Evolutionary conservation across 1,140 invertebrate genomes (phyloP), one percentile per base, ranked within the genome.

Genomic region (Stegodyphus dumicola): DNA sequence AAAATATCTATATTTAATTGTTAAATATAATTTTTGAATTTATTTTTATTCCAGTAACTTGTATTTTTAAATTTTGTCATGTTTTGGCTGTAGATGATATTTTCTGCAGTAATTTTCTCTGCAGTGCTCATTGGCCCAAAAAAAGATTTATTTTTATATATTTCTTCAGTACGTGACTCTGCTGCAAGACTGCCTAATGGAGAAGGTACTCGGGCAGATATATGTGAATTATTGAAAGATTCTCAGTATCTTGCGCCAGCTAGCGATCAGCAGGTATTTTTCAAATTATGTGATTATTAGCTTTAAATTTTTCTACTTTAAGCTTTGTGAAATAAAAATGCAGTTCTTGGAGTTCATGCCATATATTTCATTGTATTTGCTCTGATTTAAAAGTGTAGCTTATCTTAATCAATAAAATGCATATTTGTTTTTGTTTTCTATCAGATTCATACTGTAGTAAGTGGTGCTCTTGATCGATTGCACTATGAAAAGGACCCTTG

Each of bases 401-500:
- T n/a, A 13, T 15, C 56, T 11, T 48, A 69, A 6, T 13, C 33
- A 18, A 18, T 6, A 13, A 10, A 69, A 17, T 69, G n/a, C 33
- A 33, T 33, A n/a, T 60, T 65, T 77, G 33, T 77, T 11, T 77
- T 49, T 48, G 33, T 77, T 66, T 6, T 53, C 15, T 13, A 51
- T 80, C 87, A 91, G 91, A 90, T 96, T 5, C 95, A 96, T 90
- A 95, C 94, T 7, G 95, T 96, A 1, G 96, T 98, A 0, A 96
- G 95, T 89, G 96, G 96, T 5, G 96, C 96, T 7, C 90, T 98
- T 6, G 96, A 98, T 90, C 91, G 96, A 71, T 92, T 98, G 88
- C 96, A 97, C 90, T 96, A 95, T 75, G 96, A 97, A 89, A 92
- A 94, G 79, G 96, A 97, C 92, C 96, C 96, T 0, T 97, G 96